Conservation (phyloP, 2,113 vertebrate genomes). For the Gymnobelideus leadbeateri region DNA sequence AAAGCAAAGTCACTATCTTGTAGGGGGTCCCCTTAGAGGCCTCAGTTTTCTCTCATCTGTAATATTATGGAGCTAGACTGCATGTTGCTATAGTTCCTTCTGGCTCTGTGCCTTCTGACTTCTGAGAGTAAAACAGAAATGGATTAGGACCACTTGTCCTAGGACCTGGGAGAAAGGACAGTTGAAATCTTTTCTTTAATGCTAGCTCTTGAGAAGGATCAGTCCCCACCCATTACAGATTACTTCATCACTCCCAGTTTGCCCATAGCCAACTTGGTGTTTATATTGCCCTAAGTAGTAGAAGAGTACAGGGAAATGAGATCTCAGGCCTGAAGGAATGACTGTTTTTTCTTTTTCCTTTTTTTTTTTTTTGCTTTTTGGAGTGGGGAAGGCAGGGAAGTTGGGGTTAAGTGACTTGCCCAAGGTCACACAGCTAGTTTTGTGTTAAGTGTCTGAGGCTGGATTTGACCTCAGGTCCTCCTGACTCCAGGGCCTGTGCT, state of each 20-base stretch:
- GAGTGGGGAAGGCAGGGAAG: too few relatives aligned
- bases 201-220: background rate
- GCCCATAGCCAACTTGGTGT: background rate
- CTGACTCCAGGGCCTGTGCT: too few relatives aligned
- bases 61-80: background rate
- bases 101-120: background rate
- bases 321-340: background rate
- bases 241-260: background rate
- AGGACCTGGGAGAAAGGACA: background rate
- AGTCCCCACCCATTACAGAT: background rate
- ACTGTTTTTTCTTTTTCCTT: background rate
- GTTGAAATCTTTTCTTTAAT: slow-evolving; percentile 16
- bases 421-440: too few relatives aligned
- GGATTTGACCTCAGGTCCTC: too few relatives aligned
- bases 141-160: background rate
- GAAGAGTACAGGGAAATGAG: background rate
- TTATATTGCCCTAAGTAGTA: background rate
- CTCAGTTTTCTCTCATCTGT: background rate
- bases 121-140: background rate
- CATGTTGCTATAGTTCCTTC: background rate
- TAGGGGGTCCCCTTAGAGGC: background rate
- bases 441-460: too few relatives aligned
- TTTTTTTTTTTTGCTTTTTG: too few relatives aligned
- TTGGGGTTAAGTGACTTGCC: too few relatives aligned
- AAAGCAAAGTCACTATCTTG: background rate